Percentiles rank a stretch among this genome's conserved stretches.
phyloP scores from a whole-genome alignment of 2,797 vertebrate species.

The Tangara arthus region DNA sequence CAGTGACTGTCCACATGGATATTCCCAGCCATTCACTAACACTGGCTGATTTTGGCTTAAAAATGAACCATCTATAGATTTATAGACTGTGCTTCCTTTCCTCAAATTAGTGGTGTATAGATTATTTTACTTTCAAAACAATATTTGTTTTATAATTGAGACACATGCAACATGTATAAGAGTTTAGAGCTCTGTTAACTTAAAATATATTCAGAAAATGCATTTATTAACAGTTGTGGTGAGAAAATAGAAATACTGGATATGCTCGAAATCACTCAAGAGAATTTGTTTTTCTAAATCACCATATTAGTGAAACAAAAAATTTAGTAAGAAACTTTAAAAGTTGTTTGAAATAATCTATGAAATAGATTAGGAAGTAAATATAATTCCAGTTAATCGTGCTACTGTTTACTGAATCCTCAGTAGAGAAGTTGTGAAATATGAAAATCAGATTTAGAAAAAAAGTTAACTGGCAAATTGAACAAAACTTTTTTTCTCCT shows the following conservation, averaged over 20 bases:
- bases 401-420: background rate
- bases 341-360: constrained; percentile 43
- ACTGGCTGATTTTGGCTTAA: constrained; percentile 1
- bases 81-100: constrained; percentile 14
- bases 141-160: constrained; percentile 15
- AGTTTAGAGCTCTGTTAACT: background rate
- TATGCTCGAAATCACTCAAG: background rate
- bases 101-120: constrained; percentile 8
- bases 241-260: background rate
- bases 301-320: background rate
- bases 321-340: background rate
- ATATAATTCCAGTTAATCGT: constrained; percentile 5
- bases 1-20: constrained; percentile 39
- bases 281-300: background rate
- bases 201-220: background rate
- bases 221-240: background rate
- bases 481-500: constrained; percentile 53
- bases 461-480: constrained; percentile 41
- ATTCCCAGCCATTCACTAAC: constrained; percentile 51
- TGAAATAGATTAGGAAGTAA: background rate
- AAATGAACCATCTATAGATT: constrained; percentile 5
- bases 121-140: constrained; percentile 45
- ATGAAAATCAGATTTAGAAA: constrained; percentile 9
- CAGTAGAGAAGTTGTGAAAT: background rate
- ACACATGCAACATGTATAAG: background rate